Evolutionary conservation across 64 coral and sea anemone species (phyloP).

Genomic region (Acropora yongei): DNA sequence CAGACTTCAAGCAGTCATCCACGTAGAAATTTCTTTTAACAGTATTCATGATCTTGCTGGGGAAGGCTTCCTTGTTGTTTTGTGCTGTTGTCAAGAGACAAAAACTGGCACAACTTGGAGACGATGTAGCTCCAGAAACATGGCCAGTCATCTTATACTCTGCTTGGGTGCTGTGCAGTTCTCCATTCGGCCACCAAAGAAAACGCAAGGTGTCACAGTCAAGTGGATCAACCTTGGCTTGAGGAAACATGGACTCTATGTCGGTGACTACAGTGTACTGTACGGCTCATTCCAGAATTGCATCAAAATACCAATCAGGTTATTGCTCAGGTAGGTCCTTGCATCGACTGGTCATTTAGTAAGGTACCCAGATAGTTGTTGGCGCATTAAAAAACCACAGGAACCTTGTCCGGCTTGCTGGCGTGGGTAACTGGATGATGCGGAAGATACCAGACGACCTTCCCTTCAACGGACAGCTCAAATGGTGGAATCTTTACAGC

Average conservation of each 20-base stretch:
- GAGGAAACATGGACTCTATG: too few relatives aligned
- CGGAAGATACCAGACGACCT: too few relatives aligned
- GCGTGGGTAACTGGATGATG: too few relatives aligned
- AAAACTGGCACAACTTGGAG: neutral
- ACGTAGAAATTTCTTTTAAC: constrained; percentile 23
- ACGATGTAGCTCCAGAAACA: neutral
- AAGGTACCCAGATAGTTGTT: too few relatives aligned
- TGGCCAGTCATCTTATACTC: neutral
- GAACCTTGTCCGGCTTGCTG: too few relatives aligned
- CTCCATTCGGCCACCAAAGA: neutral
- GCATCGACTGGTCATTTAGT: too few relatives aligned
- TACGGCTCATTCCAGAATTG: neutral
- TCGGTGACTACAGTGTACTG: neutral
- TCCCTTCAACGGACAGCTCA: too few relatives aligned
- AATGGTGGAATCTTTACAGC: neutral
- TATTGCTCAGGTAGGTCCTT: too few relatives aligned
- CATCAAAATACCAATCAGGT: neutral
- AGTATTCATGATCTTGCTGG: neutral
- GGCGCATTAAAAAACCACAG: too few relatives aligned
- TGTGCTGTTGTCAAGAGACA: neutral
- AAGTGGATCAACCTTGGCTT: neutral
- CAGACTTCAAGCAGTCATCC: constrained; percentile 29
- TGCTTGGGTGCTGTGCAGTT: neutral
- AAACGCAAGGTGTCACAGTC: neutral
- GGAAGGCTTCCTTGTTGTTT: neutral